Conservation (phyloP, 2,888 invertebrate species). For the Lacanobia oleracea region DNA sequence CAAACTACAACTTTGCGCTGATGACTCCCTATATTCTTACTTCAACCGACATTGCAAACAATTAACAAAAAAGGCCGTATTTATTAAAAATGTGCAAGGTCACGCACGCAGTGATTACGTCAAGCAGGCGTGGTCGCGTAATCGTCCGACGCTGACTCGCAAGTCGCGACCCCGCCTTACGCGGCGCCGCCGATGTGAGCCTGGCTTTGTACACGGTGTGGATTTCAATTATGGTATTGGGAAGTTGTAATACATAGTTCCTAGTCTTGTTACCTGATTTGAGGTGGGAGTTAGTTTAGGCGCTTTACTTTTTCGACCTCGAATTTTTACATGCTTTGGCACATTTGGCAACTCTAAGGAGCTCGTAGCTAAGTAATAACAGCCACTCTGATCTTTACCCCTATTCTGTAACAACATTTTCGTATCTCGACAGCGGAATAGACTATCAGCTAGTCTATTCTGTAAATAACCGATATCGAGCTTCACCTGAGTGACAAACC, state of each 20-base stretch:
- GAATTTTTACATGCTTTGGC: background rate
- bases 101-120: conserved; percentile 77
- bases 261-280: background rate
- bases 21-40: background rate
- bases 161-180: conserved; percentile 70
- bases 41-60: conserved; percentile 48
- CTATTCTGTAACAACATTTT: too few relatives aligned
- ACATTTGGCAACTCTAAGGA: too few relatives aligned
- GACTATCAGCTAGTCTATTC: too few relatives aligned
- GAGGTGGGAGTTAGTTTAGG: background rate
- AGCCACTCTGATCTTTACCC: too few relatives aligned
- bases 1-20: conserved; percentile 18
- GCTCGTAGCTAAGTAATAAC: too few relatives aligned
- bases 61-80: conserved; percentile 71
- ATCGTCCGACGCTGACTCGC: conserved; percentile 86
- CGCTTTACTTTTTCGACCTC: background rate
- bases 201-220: conserved; percentile 43
- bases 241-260: conserved; percentile 13
- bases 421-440: too few relatives aligned
- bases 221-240: conserved; percentile 45
- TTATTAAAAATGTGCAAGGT: conserved; percentile 85
- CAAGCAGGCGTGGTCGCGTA: conserved; percentile 80
- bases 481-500: too few relatives aligned
- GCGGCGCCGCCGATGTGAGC: conserved; percentile 61
- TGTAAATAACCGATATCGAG: too few relatives aligned